These are phyloP conservation scores for Gallinago solitaria DNA, from an alignment of 2,797 vertebrate genomes.

Conservation along the genomic window DNA sequence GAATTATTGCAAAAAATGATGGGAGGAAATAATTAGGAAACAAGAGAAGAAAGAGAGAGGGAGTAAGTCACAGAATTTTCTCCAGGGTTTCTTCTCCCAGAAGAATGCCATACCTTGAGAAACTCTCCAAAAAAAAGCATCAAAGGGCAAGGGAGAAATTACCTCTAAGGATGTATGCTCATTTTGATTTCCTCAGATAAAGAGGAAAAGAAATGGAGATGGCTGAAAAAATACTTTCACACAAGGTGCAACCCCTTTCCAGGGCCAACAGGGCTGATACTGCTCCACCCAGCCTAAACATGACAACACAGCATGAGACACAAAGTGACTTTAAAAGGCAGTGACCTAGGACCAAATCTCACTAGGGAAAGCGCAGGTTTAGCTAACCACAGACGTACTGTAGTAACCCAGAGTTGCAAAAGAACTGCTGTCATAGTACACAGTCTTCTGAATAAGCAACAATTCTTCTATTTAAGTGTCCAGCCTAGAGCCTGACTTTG, in stretches of 20 bases:
- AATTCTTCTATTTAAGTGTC: not conserved
- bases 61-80: not conserved
- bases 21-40: not conserved
- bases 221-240: not conserved
- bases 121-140: not conserved
- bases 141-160: not conserved
- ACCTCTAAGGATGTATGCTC: not conserved
- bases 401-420: not conserved
- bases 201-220: not conserved
- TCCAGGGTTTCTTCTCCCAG: not conserved
- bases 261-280: not conserved
- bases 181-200: not conserved
- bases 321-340: not conserved
- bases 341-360: not conserved
- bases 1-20: not conserved
- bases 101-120: not conserved
- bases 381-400: not conserved
- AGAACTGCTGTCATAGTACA: not conserved
- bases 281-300: not conserved
- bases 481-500: not conserved
- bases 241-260: not conserved
- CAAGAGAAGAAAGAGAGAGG: not conserved
- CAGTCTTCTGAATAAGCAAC: not conserved
- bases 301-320: not conserved
- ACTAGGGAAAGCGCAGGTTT: not conserved